Conservation (phyloP, 1,140 invertebrate genomes). For the Armadillidium nasatum region DNA sequence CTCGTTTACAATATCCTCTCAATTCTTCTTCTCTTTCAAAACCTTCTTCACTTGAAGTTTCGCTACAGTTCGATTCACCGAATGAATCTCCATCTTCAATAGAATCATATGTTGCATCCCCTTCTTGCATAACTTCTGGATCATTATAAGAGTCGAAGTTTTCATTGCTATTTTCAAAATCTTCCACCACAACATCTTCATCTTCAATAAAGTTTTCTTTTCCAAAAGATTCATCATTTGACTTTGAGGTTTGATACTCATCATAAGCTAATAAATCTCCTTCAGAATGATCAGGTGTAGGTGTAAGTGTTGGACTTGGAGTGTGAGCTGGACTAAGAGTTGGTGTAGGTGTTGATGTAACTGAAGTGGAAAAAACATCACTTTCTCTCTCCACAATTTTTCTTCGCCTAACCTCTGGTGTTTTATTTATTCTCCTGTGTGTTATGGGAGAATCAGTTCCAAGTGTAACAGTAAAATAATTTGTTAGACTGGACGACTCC, state of each 20-base stretch:
- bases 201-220: conserved; percentile 34
- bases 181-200: conserved; percentile 36
- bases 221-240: conserved; percentile 25
- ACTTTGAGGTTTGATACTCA: conserved; percentile 32
- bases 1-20: conserved; percentile 58
- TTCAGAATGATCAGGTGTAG: conserved; percentile 32
- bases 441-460: conserved; percentile 41
- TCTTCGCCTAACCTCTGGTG: conserved; percentile 36
- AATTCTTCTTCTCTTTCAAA: conserved; percentile 72
- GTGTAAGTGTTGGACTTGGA: conserved; percentile 21
- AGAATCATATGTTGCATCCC: conserved; percentile 41
- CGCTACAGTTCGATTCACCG: conserved; percentile 45
- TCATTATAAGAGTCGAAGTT: conserved; percentile 30
- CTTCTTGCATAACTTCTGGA: conserved; percentile 27
- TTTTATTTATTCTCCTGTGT: conserved; percentile 41
- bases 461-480: conserved; percentile 44
- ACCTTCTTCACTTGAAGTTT: conserved; percentile 51
- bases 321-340: conserved; percentile 23
- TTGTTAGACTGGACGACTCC: conserved; percentile 43
- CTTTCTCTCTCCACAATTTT: conserved; percentile 26
- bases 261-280: conserved; percentile 39
- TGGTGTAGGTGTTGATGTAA: conserved; percentile 9
- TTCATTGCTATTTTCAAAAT: conserved; percentile 26
- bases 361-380: not conserved
- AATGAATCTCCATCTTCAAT: conserved; percentile 45